A percentile compares a stretch with the other conserved stretches of the same genome.
These are phyloP conservation scores for Acropternis orthonyx DNA, from an alignment of 2,797 vertebrate species.

Conservation along the genomic window DNA sequence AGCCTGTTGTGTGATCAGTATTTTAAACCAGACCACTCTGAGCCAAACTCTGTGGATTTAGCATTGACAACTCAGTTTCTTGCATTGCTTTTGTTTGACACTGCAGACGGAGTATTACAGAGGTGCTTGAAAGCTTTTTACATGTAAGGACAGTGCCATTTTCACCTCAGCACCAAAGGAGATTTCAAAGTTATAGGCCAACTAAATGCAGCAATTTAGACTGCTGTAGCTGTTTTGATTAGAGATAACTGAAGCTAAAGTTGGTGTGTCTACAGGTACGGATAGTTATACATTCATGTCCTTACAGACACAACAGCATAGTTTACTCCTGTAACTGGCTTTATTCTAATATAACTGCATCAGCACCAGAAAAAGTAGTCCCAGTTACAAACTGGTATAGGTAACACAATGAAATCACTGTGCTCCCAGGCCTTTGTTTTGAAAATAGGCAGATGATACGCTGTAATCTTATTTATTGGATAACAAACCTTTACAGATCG, in stretches of 20 bases:
- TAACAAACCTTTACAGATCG: neutral
- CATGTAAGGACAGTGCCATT: accelerated
- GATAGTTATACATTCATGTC: neutral
- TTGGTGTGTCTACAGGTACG: neutral
- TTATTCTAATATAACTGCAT: neutral
- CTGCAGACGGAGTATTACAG: neutral
- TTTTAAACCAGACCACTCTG: neutral
- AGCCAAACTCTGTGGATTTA: neutral
- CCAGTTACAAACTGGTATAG: neutral
- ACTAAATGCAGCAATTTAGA: neutral
- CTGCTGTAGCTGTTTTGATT: neutral
- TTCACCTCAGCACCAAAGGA: neutral
- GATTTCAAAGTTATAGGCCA: neutral
- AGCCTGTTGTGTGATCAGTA: neutral
- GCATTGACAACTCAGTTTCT: neutral
- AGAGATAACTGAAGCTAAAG: neutral
- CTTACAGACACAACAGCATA: neutral
- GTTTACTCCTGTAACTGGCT: neutral
- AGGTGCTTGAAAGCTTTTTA: neutral
- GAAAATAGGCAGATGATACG: neutral
- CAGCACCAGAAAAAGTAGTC: neutral
- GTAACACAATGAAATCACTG: neutral
- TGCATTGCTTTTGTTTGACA: neutral
- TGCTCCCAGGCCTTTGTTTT: neutral
- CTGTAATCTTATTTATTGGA: neutral